Conservation (phyloP, 1,140 invertebrate genomes). For the Caenorhabditis briggsae region DNA sequence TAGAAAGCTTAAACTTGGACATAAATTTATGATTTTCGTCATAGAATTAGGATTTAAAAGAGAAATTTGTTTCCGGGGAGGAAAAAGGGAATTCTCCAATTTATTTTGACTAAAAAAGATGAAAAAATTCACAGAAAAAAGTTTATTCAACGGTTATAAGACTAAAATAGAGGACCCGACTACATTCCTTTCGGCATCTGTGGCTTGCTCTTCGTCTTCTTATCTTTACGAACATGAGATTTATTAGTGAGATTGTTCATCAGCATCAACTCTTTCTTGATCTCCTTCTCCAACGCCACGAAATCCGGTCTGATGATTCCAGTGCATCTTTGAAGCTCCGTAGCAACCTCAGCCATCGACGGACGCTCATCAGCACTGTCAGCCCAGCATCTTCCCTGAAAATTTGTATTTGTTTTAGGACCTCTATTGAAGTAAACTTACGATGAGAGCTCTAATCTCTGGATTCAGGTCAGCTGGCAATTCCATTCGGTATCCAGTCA, state of each 20-base stretch:
- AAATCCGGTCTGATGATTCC: conserved; percentile 26
- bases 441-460: conserved; percentile 5
- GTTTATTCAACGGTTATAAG: too few species aligned
- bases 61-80: too few species aligned
- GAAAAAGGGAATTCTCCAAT: too few species aligned
- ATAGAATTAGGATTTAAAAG: too few species aligned
- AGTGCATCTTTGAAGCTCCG: conserved; percentile 47
- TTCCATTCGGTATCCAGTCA: conserved; percentile 60
- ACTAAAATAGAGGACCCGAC: too few species aligned
- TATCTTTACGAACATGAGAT: conserved; percentile 7
- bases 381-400: conserved; percentile 53
- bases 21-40: too few species aligned
- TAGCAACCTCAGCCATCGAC: conserved; percentile 59
- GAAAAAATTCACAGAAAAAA: too few species aligned
- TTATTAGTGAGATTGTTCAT: conserved; percentile 31
- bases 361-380: conserved; percentile 55
- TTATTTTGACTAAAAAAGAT: too few species aligned
- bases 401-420: neutral
- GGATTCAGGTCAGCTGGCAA: neutral
- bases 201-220: neutral
- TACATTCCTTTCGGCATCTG: conserved; percentile 34
- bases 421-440: neutral
- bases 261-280: conserved; percentile 4
- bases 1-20: too few species aligned
- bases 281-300: neutral